Evolutionary conservation across 2,888 invertebrate genomes (phyloP).

Genomic region (Campoplex nolae): DNA sequence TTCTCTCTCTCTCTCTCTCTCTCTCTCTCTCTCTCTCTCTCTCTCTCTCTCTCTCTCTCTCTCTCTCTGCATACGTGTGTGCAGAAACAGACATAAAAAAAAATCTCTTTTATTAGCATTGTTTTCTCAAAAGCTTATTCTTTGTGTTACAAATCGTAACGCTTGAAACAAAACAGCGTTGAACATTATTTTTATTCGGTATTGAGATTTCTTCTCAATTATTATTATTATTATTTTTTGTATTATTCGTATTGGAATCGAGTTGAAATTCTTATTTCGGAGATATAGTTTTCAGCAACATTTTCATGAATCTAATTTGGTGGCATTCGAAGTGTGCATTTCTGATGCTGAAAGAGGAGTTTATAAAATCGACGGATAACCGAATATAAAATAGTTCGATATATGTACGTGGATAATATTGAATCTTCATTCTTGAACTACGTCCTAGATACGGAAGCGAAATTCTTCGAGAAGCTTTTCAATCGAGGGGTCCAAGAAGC

Average conservation of each 20-base stretch:
- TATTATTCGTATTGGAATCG: too few species aligned
- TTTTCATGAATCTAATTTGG: slow-evolving; percentile 11
- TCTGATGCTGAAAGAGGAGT: slow-evolving; percentile 37
- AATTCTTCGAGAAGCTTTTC: slow-evolving; percentile 55
- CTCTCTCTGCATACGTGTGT: background rate
- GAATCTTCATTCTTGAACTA: slow-evolving; percentile 61
- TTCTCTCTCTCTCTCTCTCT: background rate
- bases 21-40: background rate
- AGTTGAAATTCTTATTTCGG: background rate
- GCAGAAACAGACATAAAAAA: background rate
- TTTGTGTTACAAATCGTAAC: background rate
- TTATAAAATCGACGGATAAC: slow-evolving; percentile 22
- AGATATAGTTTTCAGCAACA: background rate
- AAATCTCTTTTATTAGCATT: background rate
- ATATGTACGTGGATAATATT: slow-evolving; percentile 12
- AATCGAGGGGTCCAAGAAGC: slow-evolving; percentile 34
- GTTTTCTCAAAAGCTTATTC: background rate
- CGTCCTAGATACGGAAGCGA: slow-evolving; percentile 56
- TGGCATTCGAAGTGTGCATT: slow-evolving; percentile 47
- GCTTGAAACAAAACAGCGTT: background rate
- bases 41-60: background rate
- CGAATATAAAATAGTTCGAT: background rate
- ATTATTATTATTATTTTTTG: background rate
- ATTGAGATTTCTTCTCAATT: background rate
- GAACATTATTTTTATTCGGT: background rate